Conservation (phyloP, 2,888 invertebrate genomes). For the Heliconius ethilla region DNA sequence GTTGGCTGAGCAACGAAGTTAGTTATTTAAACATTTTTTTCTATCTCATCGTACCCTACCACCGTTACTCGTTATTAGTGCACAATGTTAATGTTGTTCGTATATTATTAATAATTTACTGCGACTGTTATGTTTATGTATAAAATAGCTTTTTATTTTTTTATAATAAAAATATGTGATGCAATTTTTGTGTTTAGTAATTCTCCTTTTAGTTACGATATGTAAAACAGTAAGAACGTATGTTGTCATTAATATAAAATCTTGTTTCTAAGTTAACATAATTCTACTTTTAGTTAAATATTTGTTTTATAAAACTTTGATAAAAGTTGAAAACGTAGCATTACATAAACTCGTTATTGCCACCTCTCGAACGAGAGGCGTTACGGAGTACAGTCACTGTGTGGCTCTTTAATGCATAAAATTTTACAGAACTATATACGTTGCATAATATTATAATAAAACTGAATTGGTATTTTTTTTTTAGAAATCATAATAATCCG, state of each 20-base stretch:
- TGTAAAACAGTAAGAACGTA: background rate
- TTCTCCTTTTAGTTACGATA: conserved; percentile 10
- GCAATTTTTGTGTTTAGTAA: conserved; percentile 64
- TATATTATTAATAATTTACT: conserved; percentile 71
- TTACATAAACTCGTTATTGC: conserved; percentile 11
- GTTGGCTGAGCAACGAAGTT: conserved; percentile 50
- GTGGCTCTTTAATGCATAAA: conserved; percentile 6
- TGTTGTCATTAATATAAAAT: background rate
- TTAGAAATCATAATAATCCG: background rate
- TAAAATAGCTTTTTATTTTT: conserved; percentile 74
- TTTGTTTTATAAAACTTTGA: background rate
- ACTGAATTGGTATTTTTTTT: background rate
- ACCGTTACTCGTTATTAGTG: conserved; percentile 78
- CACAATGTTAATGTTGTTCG: conserved; percentile 77
- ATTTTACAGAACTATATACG: conserved; percentile 6
- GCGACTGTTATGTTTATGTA: conserved; percentile 79
- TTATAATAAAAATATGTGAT: conserved; percentile 75
- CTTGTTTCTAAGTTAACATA: background rate
- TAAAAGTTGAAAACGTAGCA: conserved; percentile 2
- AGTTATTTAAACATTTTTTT: conserved; percentile 54
- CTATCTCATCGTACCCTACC: conserved; percentile 62
- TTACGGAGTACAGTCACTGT: conserved; percentile 4
- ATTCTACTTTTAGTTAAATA: background rate
- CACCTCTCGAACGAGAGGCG: conserved; percentile 8
- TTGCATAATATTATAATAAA: conserved; percentile 16